Percentiles rank a stretch among this genome's conserved stretches.
Conservation (phyloP, 2,113 vertebrate species). For the Semnopithecus entellus region DNA sequence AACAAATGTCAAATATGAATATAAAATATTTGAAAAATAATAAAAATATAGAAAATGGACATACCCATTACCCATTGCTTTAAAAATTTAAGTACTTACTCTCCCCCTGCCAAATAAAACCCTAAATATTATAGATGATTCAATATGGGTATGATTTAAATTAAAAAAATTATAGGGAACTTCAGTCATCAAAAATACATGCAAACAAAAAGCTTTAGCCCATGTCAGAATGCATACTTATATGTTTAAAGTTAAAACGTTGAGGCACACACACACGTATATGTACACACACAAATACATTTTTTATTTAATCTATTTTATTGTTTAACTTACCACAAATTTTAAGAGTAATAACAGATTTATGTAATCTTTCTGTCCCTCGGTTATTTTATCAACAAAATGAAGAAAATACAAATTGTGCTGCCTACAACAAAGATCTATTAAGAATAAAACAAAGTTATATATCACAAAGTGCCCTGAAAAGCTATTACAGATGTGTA, state of each 20-base stretch:
- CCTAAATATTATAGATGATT: not conserved
- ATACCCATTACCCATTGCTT: not conserved
- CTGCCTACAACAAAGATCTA: conserved; percentile 5
- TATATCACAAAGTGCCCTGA: conserved; percentile 38
- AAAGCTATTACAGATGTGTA: conserved; percentile 74
- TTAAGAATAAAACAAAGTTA: conserved; percentile 63
- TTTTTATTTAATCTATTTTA: not conserved
- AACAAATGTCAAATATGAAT: not conserved
- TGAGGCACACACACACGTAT: not conserved
- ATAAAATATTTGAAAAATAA: conserved; percentile 45
- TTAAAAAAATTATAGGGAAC: not conserved
- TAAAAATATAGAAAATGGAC: not conserved
- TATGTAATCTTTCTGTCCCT: not conserved
- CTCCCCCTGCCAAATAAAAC: not conserved
- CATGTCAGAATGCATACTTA: not conserved
- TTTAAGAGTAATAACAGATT: not conserved
- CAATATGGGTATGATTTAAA: not conserved
- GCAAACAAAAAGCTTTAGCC: not conserved
- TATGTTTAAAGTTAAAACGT: conserved; percentile 23
- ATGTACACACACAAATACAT: not conserved
- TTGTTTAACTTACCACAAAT: not conserved
- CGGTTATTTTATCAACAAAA: conserved; percentile 47
- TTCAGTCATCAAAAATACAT: not conserved
- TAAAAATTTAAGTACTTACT: not conserved
- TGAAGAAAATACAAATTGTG: conserved; percentile 41